Conservation (phyloP, 2,113 vertebrate species). For the Salvelinus alpinus region DNA sequence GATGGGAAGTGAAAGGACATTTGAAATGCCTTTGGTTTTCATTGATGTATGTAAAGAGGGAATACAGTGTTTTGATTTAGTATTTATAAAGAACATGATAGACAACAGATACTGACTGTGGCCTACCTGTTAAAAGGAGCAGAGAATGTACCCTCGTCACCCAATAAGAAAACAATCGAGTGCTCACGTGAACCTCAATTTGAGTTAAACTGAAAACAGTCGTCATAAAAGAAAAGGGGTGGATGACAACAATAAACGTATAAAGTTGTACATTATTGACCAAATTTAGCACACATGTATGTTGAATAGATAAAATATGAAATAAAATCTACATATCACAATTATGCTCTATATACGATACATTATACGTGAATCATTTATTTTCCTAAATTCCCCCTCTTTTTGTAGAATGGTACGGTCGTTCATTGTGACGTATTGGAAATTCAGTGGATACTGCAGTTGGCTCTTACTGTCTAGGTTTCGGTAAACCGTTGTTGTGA, state of each 20-base stretch:
- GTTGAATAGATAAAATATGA: too few relatives aligned
- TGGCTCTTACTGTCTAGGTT: conserved; percentile 57
- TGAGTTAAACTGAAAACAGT: conserved; percentile 56
- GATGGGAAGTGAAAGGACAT: too few relatives aligned
- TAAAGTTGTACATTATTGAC: too few relatives aligned
- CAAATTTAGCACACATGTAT: too few relatives aligned
- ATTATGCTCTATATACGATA: not conserved
- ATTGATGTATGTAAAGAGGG: too few relatives aligned
- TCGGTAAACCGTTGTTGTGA: conserved; percentile 65
- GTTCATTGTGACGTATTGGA: conserved; percentile 69
- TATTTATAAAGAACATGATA: too few relatives aligned
- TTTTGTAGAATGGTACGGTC: conserved; percentile 56
- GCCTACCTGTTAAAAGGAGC: too few relatives aligned
- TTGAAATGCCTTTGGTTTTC: too few relatives aligned
- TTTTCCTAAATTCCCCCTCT: conserved; percentile 14
- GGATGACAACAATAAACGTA: not conserved
- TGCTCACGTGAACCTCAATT: conserved; percentile 59
- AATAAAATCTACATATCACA: not conserved
- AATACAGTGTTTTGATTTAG: too few relatives aligned
- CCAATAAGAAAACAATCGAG: too few relatives aligned
- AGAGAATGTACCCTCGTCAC: conserved; percentile 19
- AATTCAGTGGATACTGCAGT: conserved; percentile 64
- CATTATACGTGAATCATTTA: not conserved
- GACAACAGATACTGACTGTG: too few relatives aligned
- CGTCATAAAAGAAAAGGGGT: conserved; percentile 27